Evolutionary conservation across 2,888 invertebrate genomes (phyloP), one percentile per base, ranked within the genome.

Genomic region (Autographa pulchrina): DNA sequence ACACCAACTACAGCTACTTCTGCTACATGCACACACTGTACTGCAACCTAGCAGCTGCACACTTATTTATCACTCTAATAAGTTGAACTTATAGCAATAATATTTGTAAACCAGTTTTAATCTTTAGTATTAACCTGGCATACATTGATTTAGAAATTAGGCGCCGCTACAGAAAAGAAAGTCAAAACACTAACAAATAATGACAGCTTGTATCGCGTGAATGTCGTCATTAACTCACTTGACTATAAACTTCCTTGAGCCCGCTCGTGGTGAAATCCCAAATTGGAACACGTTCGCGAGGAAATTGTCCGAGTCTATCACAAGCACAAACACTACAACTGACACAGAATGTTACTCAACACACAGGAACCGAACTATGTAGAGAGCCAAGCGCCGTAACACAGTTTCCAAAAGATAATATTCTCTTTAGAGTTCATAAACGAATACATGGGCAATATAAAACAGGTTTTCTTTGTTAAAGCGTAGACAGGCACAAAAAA

Each of bases 181-280:
- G 77, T 77, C 62, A 62, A 81, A 74, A 73, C 18, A 72, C 31
- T 43, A 65, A 64, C 31, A 61, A 74, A 73, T 68, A 70, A 74
- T 67, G 63, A 75, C 60, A 35, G 31, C 56, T 65, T 65, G 32
- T 65, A 65, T 70, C 52, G 74, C 74, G 70, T 71, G 64, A 76
- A 77, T 74, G 31, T 77, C 68, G 52, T 78, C 67, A 82, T 77
- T 77, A 88, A 94, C 96, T 94, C 88, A 96, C 95, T 93, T 93
- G 95, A 90, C 96, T 92, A 92, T 96, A 96, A 90, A 95, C 89
- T 94, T 95, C 95, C 94, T 96, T 95, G 88, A 96, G 93, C 94
- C 96, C 95, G 94, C 94, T 96, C 95, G 95, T 96, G 95, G 89
- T 96, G 95, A 95, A 96, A 94, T 95, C 94, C 94, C 86, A 93